Conservation (phyloP, 2,797 vertebrate genomes). For the Syngnathus rostellatus region DNA sequence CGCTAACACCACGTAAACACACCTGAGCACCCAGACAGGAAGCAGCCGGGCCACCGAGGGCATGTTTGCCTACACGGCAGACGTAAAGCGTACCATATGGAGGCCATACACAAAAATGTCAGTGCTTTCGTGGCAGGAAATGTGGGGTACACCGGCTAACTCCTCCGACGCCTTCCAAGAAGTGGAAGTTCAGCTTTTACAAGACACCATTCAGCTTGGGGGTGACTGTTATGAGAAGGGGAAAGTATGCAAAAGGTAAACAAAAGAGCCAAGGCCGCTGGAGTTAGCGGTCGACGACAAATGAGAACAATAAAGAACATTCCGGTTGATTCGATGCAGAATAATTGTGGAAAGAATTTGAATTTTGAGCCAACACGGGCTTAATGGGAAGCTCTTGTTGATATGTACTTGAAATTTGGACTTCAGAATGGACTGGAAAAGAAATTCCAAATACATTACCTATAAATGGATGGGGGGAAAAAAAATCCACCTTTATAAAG, state of each 20-base stretch:
- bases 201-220: slow-evolving; percentile 1
- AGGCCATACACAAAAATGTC: slow-evolving; percentile 22
- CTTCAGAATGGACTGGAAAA: background rate
- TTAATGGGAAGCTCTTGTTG: background rate
- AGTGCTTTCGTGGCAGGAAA: slow-evolving; percentile 1
- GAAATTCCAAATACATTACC: background rate
- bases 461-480: no score
- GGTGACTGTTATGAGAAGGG: background rate
- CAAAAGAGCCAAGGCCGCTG: background rate
- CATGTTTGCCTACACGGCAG: no score
- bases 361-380: background rate
- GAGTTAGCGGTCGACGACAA: background rate
- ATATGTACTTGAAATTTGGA: background rate
- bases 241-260: background rate
- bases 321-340: background rate
- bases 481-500: no score
- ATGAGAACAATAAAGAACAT: background rate
- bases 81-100: slow-evolving; percentile 46
- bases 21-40: no score
- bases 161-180: background rate
- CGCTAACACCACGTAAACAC: no score
- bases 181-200: slow-evolving; percentile 3
- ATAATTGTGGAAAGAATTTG: background rate
- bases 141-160: background rate
- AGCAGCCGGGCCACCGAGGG: no score